Evolutionary conservation across 2,888 invertebrate genomes (phyloP).

Genomic region (Axea sp.): DNA sequence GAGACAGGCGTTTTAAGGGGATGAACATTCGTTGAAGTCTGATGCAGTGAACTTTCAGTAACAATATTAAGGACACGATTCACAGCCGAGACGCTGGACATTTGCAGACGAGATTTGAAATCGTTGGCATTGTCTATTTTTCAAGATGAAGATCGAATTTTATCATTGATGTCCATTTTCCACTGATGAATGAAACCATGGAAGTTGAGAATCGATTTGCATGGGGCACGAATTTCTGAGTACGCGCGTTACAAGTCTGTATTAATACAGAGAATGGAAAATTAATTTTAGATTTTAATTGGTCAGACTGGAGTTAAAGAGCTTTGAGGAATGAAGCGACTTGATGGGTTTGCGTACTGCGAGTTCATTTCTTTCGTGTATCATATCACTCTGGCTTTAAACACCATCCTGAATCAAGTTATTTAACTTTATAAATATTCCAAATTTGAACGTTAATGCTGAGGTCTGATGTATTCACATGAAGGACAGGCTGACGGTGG

Average conservation of each 20-base stretch:
- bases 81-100: background rate
- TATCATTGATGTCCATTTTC: too few relatives aligned
- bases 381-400: conserved; percentile 27
- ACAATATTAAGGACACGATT: conserved; percentile 16
- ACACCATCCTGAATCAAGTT: conserved; percentile 32
- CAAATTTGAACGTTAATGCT: conserved; percentile 36
- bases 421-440: conserved; percentile 51
- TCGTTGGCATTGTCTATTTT: too few relatives aligned
- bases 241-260: conserved; percentile 22
- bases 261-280: conserved; percentile 12
- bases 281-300: conserved; percentile 29
- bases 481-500: background rate
- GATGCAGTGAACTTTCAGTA: conserved; percentile 10
- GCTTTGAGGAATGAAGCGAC: conserved; percentile 29
- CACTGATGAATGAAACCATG: too few relatives aligned
- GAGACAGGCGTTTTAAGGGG: background rate
- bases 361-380: conserved; percentile 29
- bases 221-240: too few relatives aligned
- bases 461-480: background rate
- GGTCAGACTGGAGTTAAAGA: conserved; percentile 8
- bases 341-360: conserved; percentile 45
- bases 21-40: conserved; percentile 20
- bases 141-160: too few relatives aligned
- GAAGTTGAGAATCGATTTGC: too few relatives aligned
- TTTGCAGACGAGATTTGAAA: too few relatives aligned